Evolutionary conservation across 2,113 vertebrate genomes (phyloP), one percentile per base, ranked within the genome.

Genomic region (Mustelus asterias): DNA sequence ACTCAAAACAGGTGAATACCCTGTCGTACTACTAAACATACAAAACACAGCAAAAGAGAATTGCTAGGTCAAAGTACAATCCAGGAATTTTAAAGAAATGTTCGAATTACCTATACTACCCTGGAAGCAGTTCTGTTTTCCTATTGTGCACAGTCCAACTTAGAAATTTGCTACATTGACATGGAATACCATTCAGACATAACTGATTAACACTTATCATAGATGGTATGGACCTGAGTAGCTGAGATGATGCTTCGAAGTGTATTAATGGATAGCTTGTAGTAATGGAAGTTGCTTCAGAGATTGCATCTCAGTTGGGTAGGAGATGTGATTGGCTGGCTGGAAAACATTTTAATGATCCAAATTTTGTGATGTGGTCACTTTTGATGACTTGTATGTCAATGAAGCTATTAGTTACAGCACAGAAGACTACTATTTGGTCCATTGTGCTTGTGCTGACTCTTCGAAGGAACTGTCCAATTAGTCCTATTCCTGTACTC

Each of bases 1-100:
- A 98, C 98, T 41, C 98, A 98, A 96, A 98, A 97, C 97, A 98
- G 98, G 98, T 98, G 97, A 76, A 97, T 70, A 1, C 96, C 95
- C 60, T 65, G 96, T 48, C 72, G 16, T 6, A 67, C 7, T 2
- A 18, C 33, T 9, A 76, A 76, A 72, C 41, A 95, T 72, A 44
- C 20, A 10, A 44, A 76, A 18, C 67, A 26, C 2, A 14, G 24
- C 48, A 72, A 33, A 24, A 94, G 26, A 6, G 26, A 90, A 90
- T 90, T 90, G 88, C 26, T 14, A 33, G 54, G 7, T 65, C 60
- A 37, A 37, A 65, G 89, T 92, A 20, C 22, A 44, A 22, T 67
- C 60, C 60, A 65, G 1, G 89, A 33, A 11, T 14, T 92, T 63
- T 92, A 20, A 37, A 83, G 14, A 83, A 16, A 16, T 83, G 78